These are phyloP conservation scores for Natator depressus DNA, from an alignment of 2,113 vertebrate species.

Conservation along the genomic window DNA sequence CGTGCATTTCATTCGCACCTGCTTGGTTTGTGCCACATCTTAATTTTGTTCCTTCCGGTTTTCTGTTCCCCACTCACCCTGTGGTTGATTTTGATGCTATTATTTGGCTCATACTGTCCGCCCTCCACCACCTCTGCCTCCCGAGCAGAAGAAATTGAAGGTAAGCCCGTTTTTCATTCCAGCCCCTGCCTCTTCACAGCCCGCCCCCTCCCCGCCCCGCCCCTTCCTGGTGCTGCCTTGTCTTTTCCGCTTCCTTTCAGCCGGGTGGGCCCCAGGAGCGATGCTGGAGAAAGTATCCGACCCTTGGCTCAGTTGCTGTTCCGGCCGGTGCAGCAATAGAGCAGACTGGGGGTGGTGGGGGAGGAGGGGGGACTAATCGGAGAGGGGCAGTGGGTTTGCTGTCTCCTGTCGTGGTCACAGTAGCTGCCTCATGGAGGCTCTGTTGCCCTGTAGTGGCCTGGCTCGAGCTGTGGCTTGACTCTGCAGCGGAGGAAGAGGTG, in stretches of 20 bases:
- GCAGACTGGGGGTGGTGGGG: background rate
- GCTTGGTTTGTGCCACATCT: constrained; percentile 44
- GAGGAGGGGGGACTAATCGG: background rate
- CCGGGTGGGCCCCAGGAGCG: background rate
- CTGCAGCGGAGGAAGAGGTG: background rate
- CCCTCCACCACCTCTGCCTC: constrained; percentile 68
- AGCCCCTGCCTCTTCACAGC: constrained; percentile 27
- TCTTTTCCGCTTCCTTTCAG: background rate
- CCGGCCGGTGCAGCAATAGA: background rate
- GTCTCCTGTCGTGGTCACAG: background rate
- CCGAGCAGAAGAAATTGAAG: constrained; percentile 92
- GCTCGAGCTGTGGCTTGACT: background rate
- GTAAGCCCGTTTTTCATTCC: constrained; percentile 75
- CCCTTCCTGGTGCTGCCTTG: constrained; percentile 27
- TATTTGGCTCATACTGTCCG: constrained; percentile 81
- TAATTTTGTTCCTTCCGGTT: constrained; percentile 78
- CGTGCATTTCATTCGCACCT: constrained; percentile 32
- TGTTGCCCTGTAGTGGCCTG: background rate
- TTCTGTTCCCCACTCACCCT: constrained; percentile 78
- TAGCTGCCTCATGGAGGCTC: background rate
- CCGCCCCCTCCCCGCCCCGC: background rate
- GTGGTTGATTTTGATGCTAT: constrained; percentile 83
- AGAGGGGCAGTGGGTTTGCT: background rate
- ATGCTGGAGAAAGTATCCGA: background rate
- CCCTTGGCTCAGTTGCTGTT: background rate